A percentile compares a stretch with the other conserved stretches of the same genome.
phyloP scores from a whole-genome alignment of 92 coral and sea anemone species.

The Palythoa grandiflora region DNA sequence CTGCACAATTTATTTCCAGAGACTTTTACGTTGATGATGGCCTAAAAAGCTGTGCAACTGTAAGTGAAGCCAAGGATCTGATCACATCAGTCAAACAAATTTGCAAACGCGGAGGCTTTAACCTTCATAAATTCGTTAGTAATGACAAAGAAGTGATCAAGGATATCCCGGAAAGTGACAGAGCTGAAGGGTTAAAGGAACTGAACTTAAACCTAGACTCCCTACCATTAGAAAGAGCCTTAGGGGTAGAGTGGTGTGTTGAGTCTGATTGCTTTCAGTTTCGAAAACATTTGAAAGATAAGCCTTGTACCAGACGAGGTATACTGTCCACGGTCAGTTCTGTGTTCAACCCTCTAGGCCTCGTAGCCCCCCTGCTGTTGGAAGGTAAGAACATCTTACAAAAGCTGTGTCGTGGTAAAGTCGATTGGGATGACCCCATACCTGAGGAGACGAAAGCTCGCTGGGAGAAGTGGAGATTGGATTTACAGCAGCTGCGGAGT shows the following conservation, averaged over 20 bases:
- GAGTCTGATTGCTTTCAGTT: not conserved
- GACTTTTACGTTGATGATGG: no score
- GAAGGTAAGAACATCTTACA: not conserved
- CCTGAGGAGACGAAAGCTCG: not conserved
- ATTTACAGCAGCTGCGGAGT: not conserved
- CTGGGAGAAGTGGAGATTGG: not conserved
- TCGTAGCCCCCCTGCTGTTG: not conserved
- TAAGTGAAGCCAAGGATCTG: no score
- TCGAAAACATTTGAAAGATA: not conserved
- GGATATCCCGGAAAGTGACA: not conserved
- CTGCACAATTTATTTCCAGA: no score
- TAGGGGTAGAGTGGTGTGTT: not conserved
- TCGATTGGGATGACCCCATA: not conserved
- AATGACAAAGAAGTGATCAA: not conserved
- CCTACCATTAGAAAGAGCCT: not conserved
- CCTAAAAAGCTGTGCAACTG: no score
- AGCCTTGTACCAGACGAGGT: constrained; percentile 1
- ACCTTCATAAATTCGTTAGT: not conserved
- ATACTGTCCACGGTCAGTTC: constrained; percentile 3
- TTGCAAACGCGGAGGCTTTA: not conserved
- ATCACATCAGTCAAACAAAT: no score
- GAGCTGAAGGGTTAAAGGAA: not conserved
- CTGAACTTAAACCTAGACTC: not conserved
- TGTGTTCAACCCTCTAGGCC: not conserved
- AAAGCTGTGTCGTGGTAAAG: not conserved